Percentiles rank a stretch among this genome's conserved stretches.
These are phyloP conservation scores for Drosophila dunni DNA, from an alignment of 1,140 invertebrate genomes.

Conservation along the genomic window DNA sequence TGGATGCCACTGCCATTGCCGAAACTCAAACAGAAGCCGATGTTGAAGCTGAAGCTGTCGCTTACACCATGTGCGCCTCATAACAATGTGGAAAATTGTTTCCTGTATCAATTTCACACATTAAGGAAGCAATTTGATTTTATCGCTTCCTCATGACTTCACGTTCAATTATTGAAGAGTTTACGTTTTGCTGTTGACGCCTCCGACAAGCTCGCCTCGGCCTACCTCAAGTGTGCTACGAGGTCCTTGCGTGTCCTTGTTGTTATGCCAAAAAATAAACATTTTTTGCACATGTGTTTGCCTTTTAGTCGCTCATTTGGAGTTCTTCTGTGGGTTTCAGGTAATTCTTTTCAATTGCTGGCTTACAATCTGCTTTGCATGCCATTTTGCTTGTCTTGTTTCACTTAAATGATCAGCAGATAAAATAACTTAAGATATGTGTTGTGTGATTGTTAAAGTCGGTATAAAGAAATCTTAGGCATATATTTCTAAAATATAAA, in stretches of 20 bases:
- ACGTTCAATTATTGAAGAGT: constrained; percentile 83
- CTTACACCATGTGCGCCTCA: constrained; percentile 76
- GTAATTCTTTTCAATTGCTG: constrained; percentile 82
- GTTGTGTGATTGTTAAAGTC: too few relatives aligned
- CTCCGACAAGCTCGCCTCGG: neutral
- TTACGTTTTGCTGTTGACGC: constrained; percentile 72
- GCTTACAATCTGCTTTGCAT: constrained; percentile 70
- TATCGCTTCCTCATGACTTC: constrained; percentile 84
- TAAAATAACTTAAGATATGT: too few relatives aligned
- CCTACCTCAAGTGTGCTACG: neutral
- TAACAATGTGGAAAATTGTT: constrained; percentile 84
- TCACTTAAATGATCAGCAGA: too few relatives aligned
- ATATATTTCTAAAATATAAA: too few relatives aligned
- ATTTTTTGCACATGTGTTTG: constrained; percentile 47
- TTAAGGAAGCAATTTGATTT: constrained; percentile 84
- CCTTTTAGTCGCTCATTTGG: constrained; percentile 27
- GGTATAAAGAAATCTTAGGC: too few relatives aligned
- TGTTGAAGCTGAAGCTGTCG: neutral
- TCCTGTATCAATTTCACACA: constrained; percentile 84
- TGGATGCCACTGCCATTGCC: constrained; percentile 40
- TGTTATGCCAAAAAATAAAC: constrained; percentile 24
- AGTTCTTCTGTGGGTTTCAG: constrained; percentile 34
- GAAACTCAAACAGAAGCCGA: neutral
- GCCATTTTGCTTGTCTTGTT: constrained; percentile 44
- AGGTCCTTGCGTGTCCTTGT: constrained; percentile 15